Percentiles rank a stretch among this genome's conserved stretches.
Conservation (phyloP, 1,140 invertebrate genomes). For the Nebria ingens region DNA sequence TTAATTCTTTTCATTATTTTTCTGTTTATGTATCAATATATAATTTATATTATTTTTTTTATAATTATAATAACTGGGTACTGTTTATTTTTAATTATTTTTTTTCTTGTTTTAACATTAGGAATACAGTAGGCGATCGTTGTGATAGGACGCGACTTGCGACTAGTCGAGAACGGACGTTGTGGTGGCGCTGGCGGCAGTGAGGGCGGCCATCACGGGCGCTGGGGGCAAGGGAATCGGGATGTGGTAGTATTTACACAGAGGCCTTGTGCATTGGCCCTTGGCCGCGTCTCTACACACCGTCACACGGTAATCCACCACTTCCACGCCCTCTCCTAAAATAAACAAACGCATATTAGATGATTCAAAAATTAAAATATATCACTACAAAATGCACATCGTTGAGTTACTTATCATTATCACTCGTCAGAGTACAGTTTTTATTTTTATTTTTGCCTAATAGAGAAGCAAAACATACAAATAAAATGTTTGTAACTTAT, state of each 20-base stretch:
- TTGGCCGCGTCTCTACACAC: conserved; percentile 89
- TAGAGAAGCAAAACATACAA: no score
- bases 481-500: no score
- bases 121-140: conserved; percentile 11
- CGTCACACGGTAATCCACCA: conserved; percentile 85
- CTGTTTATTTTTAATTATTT: conserved; percentile 2
- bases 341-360: background rate
- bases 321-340: conserved; percentile 81
- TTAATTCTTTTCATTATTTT: no score
- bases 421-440: no score
- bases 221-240: conserved; percentile 72
- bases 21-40: no score
- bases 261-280: conserved; percentile 75
- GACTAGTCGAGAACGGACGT: conserved; percentile 6
- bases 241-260: conserved; percentile 92
- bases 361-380: conserved; percentile 14
- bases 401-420: background rate
- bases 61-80: conserved; percentile 1
- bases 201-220: conserved; percentile 45
- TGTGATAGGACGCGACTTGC: conserved; percentile 1
- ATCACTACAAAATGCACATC: conserved; percentile 1
- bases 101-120: conserved; percentile 7
- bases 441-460: no score
- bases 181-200: conserved; percentile 34
- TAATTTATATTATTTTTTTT: no score